Percentiles rank a stretch among this genome's conserved stretches.
These are phyloP conservation scores for Vicugna pacos DNA, from an alignment of 2,113 vertebrate species.

Conservation along the genomic window DNA sequence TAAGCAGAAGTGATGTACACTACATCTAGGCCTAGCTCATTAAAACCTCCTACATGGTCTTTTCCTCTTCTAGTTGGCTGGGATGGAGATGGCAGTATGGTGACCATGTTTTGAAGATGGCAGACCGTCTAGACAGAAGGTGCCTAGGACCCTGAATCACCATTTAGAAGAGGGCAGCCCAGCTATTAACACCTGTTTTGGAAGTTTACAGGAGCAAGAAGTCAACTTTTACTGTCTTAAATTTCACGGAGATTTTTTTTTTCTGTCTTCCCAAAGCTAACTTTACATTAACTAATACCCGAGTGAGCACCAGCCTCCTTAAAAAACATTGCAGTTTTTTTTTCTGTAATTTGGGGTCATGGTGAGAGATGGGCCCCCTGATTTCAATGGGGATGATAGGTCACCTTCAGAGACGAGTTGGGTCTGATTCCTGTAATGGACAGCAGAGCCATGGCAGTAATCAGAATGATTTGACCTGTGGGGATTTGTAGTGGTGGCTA, in stretches of 20 bases:
- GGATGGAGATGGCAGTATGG: neutral
- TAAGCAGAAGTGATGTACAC: neutral
- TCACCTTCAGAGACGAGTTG: neutral
- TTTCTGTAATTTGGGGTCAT: neutral
- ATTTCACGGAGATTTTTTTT: neutral
- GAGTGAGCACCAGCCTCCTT: neutral
- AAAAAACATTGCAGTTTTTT: neutral
- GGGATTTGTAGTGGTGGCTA: neutral
- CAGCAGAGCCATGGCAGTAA: neutral
- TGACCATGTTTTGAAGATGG: neutral
- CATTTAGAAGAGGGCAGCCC: neutral
- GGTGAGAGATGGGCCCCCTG: neutral
- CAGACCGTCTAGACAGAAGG: neutral
- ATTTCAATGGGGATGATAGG: neutral
- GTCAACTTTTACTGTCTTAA: conserved; percentile 18
- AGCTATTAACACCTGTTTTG: neutral
- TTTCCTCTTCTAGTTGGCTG: conserved; percentile 1
- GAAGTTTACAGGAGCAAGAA: neutral
- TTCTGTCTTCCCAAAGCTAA: neutral
- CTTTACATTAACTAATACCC: neutral
- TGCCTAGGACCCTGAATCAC: neutral
- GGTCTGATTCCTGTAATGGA: neutral
- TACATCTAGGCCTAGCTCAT: neutral
- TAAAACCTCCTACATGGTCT: conserved; percentile 7
- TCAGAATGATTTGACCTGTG: neutral